Evolutionary conservation across 2,888 invertebrate genomes (phyloP), one percentile per base, ranked within the genome.

Genomic region (Phyto melanocephala): DNA sequence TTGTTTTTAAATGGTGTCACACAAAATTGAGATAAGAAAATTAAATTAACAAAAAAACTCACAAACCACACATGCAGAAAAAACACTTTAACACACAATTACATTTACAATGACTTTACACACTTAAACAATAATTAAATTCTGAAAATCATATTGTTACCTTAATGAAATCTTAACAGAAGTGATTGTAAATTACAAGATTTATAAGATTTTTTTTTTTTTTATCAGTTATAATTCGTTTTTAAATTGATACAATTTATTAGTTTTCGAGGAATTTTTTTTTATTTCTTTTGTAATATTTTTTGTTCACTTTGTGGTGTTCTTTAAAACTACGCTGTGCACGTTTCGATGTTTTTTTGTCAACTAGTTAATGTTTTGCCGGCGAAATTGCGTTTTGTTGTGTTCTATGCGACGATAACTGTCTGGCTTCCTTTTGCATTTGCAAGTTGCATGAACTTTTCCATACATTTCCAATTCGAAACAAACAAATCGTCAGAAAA

Each of bases 281-380:
- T 58, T 62, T 17, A 15, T 17, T 45, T 5, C 28, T 50, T 42
- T 28, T 35, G 37, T 37, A 35, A 45, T 52, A 28, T 42, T 15
- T 5, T 42, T 42, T 17, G 7, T 28, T 47, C 37, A 62, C 47
- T 71, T 60, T n/a, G 24, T 60, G 0, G 1, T 24, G 50, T 77
- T 40, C 17, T 13, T 33, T 62, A 15, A 70, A 45, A 8, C 8
- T 24, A 62, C 75, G 79, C 70, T 79, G 79, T 88, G 87, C 88
- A 89, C 88, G 89, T 88, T 88, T 86, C 87, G 84, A 86, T 85
- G 86, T 87, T 89, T 87, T 88, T 88, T 89, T 88, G 87, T 87
- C 88, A 89, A 89, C 89, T 88, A 87, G 68, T 86, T 83, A 86
- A 79, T 86, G 84, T 86, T 85, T 81, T 85, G 86, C 88, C 88